phyloP scores from a whole-genome alignment of 2,797 vertebrate genomes.

The Coluber constrictor region DNA sequence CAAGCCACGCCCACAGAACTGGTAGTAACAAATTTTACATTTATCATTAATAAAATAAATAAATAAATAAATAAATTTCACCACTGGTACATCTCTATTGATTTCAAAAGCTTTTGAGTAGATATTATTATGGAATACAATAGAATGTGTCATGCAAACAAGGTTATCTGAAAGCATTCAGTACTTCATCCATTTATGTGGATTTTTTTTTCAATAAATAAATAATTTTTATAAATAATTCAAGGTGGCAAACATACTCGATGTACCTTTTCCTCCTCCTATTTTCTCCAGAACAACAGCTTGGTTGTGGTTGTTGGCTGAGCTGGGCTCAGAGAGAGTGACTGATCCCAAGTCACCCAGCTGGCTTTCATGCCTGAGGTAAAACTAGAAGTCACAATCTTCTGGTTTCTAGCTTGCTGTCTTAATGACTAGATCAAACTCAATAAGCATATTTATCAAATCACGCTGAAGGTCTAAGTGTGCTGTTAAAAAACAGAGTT shows the following conservation, averaged over 20 bases:
- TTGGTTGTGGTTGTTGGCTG: too few relatives aligned
- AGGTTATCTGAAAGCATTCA: not conserved
- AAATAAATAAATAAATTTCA: too few relatives aligned
- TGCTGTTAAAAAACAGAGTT: not conserved
- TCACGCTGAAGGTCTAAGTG: not conserved
- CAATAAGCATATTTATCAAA: not conserved
- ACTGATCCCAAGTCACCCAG: too few relatives aligned
- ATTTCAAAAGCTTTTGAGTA: not conserved
- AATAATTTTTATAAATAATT: too few relatives aligned
- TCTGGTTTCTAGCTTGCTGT: not conserved
- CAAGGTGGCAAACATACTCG: too few relatives aligned
- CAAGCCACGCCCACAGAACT: too few relatives aligned
- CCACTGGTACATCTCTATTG: not conserved
- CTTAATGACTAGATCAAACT: not conserved
- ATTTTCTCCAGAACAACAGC: too few relatives aligned
- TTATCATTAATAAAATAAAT: too few relatives aligned
- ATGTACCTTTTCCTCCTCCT: too few relatives aligned
- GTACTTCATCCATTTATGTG: not conserved
- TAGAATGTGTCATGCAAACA: not conserved
- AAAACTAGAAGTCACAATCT: not conserved
- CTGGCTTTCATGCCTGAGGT: not conserved
- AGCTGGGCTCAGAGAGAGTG: too few relatives aligned
- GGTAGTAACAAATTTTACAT: too few relatives aligned
- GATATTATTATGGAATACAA: not conserved
- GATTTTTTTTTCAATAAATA: too few relatives aligned